Evolutionary conservation across 2,888 invertebrate species (phyloP), one percentile per base, ranked within the genome.

Genomic region (Miltochrista miniata): DNA sequence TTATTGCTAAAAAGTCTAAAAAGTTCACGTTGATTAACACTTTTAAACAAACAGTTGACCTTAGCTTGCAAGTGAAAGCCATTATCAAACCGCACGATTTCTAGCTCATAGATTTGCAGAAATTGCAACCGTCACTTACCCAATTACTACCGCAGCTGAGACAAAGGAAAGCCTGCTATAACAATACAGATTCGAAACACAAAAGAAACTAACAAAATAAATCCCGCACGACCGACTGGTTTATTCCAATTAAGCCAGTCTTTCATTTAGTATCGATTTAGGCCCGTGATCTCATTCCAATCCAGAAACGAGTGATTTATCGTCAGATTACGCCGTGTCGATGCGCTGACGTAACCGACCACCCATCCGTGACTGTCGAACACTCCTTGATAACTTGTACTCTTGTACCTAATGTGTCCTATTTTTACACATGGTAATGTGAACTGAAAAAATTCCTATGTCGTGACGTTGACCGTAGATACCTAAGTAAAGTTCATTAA

Each of bases 261-360:
- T 79, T 68, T 79, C 81, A 81, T 77, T 76, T 72, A 70, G 66
- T 72, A 73, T 72, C 72, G 75, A 80, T 84, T 83, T 78, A 75
- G 74, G 73, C 75, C 79, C 82, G 79, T 89, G 90, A 89, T 88
- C 90, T 90, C 89, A 90, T 90, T 87, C 79, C 83, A 79, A 83
- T 83, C 82, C 81, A 81, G 83, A 83, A 74, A 74, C 66, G 64
- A 63, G 76, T 86, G 85, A 87, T 86, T 87, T 87, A 87, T 86
- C 69, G 82, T 64, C 79, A 81, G 84, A 83, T 83, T 77, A 80
- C 78, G 72, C 68, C 70, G 74, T 79, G 80, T 74, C 80, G 79
- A 80, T 72, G 71, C 70, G 81, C 79, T 90, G 90, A 90, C 90
- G 90, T 89, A 90, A 90, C 80, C 76, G 81, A 58, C 76, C 80